Conservation (phyloP, 2,888 invertebrate species). For the Zonitis immaculata region DNA sequence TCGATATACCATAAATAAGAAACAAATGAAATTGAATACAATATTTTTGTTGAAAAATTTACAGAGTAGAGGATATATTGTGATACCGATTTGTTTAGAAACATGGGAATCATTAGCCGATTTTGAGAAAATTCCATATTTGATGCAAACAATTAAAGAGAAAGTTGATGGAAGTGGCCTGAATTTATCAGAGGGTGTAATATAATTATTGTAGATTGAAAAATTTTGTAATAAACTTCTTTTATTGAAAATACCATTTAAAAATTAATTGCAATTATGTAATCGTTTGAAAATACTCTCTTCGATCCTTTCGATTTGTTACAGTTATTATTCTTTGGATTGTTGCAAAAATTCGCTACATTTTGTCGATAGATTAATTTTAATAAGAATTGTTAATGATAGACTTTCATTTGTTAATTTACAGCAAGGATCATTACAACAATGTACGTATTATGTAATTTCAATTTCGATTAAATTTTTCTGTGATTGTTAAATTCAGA, state of each 20-base stretch:
- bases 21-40: slow-evolving; percentile 53
- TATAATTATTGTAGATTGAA: slow-evolving; percentile 5
- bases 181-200: slow-evolving; percentile 12
- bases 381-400: too few species aligned
- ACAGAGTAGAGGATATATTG: slow-evolving; percentile 54
- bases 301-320: too few species aligned
- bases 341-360: too few species aligned
- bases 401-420: too few species aligned
- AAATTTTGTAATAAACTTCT: slow-evolving; percentile 1
- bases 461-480: too few species aligned
- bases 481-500: too few species aligned
- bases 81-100: slow-evolving; percentile 53
- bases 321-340: too few species aligned
- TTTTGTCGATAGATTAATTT: too few species aligned
- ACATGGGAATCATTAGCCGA: slow-evolving; percentile 55
- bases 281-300: too few species aligned
- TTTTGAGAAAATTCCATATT: slow-evolving; percentile 59
- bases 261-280: neutral
- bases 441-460: too few species aligned
- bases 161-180: slow-evolving; percentile 31
- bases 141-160: slow-evolving; percentile 58
- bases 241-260: neutral
- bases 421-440: too few species aligned
- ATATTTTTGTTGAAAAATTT: slow-evolving; percentile 54
- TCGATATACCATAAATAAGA: slow-evolving; percentile 58